Evolutionary conservation across 2,888 invertebrate genomes (phyloP).

Genomic region (Megaustenia siamemsis): DNA sequence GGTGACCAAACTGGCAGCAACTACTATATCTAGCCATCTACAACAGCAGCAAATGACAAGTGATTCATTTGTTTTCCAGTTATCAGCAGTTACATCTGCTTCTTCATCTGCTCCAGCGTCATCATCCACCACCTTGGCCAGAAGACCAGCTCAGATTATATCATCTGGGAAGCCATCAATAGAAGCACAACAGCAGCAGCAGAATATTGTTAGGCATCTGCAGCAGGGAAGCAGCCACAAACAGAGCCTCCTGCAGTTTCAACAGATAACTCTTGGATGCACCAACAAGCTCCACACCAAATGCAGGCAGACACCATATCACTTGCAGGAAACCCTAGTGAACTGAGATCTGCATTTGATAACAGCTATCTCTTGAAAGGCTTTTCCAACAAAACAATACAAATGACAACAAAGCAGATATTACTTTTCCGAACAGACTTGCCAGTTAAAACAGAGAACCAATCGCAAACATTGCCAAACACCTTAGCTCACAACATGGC

Average conservation of each 20-base stretch:
- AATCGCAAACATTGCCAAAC: constrained; percentile 41
- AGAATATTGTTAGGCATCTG: constrained; percentile 10
- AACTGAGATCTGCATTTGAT: background rate
- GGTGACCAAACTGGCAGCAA: constrained; percentile 11
- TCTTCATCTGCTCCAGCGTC: constrained; percentile 1
- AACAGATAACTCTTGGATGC: constrained; percentile 31
- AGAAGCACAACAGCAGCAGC: constrained; percentile 11
- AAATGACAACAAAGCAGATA: background rate
- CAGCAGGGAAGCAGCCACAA: constrained; percentile 15
- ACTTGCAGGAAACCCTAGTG: background rate
- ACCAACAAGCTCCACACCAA: constrained; percentile 17
- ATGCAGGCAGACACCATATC: background rate
- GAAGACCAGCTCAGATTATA: background rate
- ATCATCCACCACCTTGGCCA: background rate
- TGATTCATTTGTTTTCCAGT: background rate
- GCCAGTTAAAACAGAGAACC: constrained; percentile 20
- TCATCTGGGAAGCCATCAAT: background rate
- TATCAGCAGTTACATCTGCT: constrained; percentile 21
- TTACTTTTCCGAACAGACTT: constrained; percentile 19
- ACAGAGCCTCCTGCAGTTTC: background rate
- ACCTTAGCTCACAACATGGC: constrained; percentile 7
- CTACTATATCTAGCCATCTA: constrained; percentile 10
- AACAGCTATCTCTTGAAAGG: constrained; percentile 43
- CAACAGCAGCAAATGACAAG: constrained; percentile 24
- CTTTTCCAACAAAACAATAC: constrained; percentile 39